These are phyloP conservation scores for Coenonympha arcania DNA, from an alignment of 2,888 invertebrate species.

Conservation along the genomic window DNA sequence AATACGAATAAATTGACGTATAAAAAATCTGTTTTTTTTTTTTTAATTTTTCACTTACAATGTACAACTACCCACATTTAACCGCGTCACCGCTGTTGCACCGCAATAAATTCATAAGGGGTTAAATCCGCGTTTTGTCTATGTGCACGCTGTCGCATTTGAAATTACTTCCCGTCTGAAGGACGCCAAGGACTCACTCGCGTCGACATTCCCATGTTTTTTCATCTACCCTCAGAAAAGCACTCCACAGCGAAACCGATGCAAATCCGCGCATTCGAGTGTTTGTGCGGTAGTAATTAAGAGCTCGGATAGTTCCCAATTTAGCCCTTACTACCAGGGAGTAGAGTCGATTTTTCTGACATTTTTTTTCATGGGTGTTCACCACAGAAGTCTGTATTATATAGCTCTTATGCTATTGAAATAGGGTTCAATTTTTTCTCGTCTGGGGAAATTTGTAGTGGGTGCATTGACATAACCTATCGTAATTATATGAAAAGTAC, in stretches of 20 bases:
- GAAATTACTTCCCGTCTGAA: conserved; percentile 22
- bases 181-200: conserved; percentile 11
- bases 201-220: conserved; percentile 17
- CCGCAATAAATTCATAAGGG: too few relatives aligned
- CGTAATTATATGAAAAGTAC: not conserved
- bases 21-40: too few relatives aligned
- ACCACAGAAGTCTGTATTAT: not conserved
- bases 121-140: too few relatives aligned
- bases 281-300: conserved; percentile 4
- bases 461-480: not conserved
- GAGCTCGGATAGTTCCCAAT: not conserved
- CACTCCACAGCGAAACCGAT: conserved; percentile 16
- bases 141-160: conserved; percentile 5
- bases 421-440: not conserved
- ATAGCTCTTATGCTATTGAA: not conserved
- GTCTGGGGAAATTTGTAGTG: not conserved
- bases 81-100: too few relatives aligned
- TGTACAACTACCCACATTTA: too few relatives aligned
- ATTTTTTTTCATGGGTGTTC: not conserved
- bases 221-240: conserved; percentile 14
- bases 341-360: not conserved
- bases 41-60: too few relatives aligned
- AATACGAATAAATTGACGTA: too few relatives aligned
- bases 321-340: not conserved
- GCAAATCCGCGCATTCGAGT: conserved; percentile 11